Evolutionary conservation across 2,113 vertebrate genomes (phyloP).

Genomic region (Pterocles orientalis): DNA sequence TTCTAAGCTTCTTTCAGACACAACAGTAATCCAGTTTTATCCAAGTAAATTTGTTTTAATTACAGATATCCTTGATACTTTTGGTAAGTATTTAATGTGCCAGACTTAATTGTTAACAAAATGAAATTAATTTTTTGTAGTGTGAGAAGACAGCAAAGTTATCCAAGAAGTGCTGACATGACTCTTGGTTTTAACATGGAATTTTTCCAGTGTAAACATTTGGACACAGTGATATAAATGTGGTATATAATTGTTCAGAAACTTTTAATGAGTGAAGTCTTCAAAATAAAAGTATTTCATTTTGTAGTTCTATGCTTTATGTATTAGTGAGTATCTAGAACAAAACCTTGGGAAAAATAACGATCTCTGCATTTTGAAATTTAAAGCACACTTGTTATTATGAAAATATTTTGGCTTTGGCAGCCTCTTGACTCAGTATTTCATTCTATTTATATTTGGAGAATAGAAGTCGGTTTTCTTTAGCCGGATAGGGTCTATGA

Average conservation of each 20-base stretch:
- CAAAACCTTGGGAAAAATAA: neutral
- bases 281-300: neutral
- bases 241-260: neutral
- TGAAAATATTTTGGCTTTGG: neutral
- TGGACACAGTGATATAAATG: neutral
- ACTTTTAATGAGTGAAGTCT: neutral
- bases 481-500: neutral
- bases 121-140: neutral
- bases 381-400: neutral
- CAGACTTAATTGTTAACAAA: neutral
- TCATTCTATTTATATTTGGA: neutral
- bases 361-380: neutral
- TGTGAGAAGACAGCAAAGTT: neutral
- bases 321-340: neutral
- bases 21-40: slow-evolving; percentile 96
- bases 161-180: neutral
- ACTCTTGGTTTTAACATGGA: neutral
- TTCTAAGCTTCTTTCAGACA: slow-evolving; percentile 97
- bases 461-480: neutral
- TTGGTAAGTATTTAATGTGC: slow-evolving; percentile 80
- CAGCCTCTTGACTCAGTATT: neutral
- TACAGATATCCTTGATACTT: slow-evolving; percentile 97
- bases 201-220: neutral
- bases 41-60: slow-evolving; percentile 99
- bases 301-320: neutral